These are phyloP conservation scores for Chaenocephalus aceratus DNA, from an alignment of 2,113 vertebrate genomes.

Conservation along the genomic window DNA sequence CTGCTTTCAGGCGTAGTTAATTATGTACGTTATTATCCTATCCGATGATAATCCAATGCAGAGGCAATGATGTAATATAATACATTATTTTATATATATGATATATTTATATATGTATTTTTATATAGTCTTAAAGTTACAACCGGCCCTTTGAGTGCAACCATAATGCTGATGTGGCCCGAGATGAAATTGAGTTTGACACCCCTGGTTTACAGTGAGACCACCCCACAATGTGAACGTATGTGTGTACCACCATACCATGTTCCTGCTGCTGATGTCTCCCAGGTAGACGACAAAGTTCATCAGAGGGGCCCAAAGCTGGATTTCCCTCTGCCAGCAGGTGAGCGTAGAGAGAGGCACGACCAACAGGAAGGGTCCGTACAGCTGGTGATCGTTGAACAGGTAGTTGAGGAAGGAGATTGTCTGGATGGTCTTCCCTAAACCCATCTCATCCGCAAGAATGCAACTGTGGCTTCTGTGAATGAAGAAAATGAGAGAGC, in stretches of 20 bases:
- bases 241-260: slow-evolving; percentile 84
- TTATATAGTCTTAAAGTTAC: no score
- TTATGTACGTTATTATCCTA: no score
- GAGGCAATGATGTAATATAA: no score
- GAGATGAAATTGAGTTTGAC: no score
- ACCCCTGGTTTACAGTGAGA: no score
- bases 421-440: slow-evolving; percentile 99
- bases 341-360: slow-evolving; percentile 98
- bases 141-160: no score
- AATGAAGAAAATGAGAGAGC: slow-evolving; percentile 20
- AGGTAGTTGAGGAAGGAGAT: slow-evolving; percentile 96
- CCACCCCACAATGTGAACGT: not conserved
- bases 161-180: no score
- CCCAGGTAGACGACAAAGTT: slow-evolving; percentile 97
- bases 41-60: no score
- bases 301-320: slow-evolving; percentile 95
- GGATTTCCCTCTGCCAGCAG: slow-evolving; percentile 98
- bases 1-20: no score
- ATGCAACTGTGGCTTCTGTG: slow-evolving; percentile 96
- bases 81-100: no score
- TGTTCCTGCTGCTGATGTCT: slow-evolving; percentile 96
- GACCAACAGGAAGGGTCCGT: slow-evolving; percentile 94
- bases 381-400: slow-evolving; percentile 95
- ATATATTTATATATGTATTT: no score
- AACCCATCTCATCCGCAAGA: slow-evolving; percentile 98